Evolutionary conservation across 2,113 vertebrate species (phyloP), one percentile per base, ranked within the genome.

Genomic region (Macaca nemestrina): DNA sequence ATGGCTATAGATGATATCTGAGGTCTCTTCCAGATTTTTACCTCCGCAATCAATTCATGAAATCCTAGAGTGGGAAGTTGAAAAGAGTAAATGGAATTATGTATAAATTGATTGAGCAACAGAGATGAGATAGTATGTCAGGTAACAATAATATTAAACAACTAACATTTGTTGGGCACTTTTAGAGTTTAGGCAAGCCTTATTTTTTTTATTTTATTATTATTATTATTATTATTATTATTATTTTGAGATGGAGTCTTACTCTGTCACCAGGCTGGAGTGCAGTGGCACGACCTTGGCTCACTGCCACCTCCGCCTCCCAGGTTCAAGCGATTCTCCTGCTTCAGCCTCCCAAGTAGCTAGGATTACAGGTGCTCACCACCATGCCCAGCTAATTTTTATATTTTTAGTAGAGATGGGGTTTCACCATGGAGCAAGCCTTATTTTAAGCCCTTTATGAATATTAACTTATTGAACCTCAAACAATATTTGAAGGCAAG

Each of bases 21-120:
- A 91, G 22, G 17, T 76, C 52, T 45, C 55, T 87, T 80, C 30
- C 57, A 88, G 67, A 90, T 87, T 80, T 75, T 93, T 72, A 89
- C 57, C 38, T 84, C 70, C 68, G 12, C 35, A 32, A 32, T 87
- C 55, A 89, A 43, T 38, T 87, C 64, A 32, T 75, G 35, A 92
- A 73, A 75, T 87, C 38, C 27, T 94, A 72, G 70, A 64, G 18
- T 32, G 72, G 1, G 11, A 55, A 43, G 6, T 22, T 45, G 43
- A 45, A 61, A 93, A 88, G 82, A 79, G 67, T 12, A 68, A 85
- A 55, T 67, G 73, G 25, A 96, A 90, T 92, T 92, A 43, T 70
- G 6, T 76, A n/a, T 86, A 91, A 86, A 68, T 61, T 95, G 32
- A 5, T 52, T 67, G 78, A 50, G 18, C 22, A 70, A 48, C 48